Base-by-base conservation (phyloP, 1,140 invertebrate genomes). In the Drosophila rhopaloa region DNA sequence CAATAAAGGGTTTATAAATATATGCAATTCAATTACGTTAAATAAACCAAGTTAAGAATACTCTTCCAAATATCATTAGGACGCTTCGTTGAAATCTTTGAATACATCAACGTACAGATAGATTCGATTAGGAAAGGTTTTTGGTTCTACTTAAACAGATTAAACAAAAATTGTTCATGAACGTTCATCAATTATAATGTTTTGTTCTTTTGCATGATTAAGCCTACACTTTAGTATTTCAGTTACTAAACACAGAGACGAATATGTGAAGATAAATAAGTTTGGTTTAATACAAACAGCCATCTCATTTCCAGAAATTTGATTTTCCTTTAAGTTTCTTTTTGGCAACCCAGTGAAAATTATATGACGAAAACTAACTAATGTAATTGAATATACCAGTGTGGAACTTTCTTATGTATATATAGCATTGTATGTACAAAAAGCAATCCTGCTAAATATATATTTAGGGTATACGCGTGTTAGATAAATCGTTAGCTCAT, bases 391-490 rank as follows among this genome's bases (percentile, higher is more conserved):
- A 44, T 68, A 65, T 51, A 56, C 54, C 51, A 58, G 43, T 68
- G 38, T 50, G 54, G 16, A 54, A 80, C 66, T 73, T 16, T 57
- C 67, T 73, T 77, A 71, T 63, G 51, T 57, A 57, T 60, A 78
- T 79, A 74, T 50, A 56, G 73, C 66, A 80, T 76, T 81, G 77
- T 80, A 85, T 84, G 73, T 84, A 85, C 81, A 84, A 68, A 56
- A 81, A 84, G 83, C 76, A 80, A 83, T 75, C 65, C 58, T 63
- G 67, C 59, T 68, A 79, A 58, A 48, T 57, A 55, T 61, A 57
- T 56, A n/a, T 59, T 44, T 54, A 55, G 65, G 41, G 43, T 70
- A 29, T 65, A 66, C 43, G 53, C 43, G 67, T 75, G 59, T 81
- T 84, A 58, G 74, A 65, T 44, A 50, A 66, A 79, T 79, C 50